Evolutionary conservation across 1,140 invertebrate genomes (phyloP), one percentile per base, ranked within the genome.

Genomic region (Cepaea nemoralis): DNA sequence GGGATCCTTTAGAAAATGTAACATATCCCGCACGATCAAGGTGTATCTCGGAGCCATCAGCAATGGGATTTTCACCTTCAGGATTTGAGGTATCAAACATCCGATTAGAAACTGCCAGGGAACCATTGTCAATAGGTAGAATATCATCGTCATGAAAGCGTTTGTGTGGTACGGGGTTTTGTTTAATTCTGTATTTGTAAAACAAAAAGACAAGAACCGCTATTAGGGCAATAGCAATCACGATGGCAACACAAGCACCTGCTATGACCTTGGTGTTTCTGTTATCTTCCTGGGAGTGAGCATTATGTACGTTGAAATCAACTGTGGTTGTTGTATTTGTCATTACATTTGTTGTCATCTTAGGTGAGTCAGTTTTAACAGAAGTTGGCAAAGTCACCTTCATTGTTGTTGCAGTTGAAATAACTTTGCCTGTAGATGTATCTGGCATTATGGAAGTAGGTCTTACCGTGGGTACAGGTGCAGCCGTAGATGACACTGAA

Each of bases 71-170:
- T 42, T 22, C n/a, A 12, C n/a, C 42, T 3, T 35, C 39, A 16
- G 37, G 45, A 48, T 69, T 63, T 35, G 59, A 33, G 31, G 70
- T 70, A 31, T 48, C 66, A 70, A 55, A 79, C 66, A 79, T 67
- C 5, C 35, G 2, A 48, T 79, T 79, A 27, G 59, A 48, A 31
- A 79, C 45, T 19, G 59, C 55, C 24, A 79, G 6, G 70, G 77
- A 79, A 1, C 59, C 66, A 48, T 79, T 66, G 19, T 67, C 6
- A 19, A 12, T 33, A 31, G 45, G 63, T 45, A 67, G 37, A 33
- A 70, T 31, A 16, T 24, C 12, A 27, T 79, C 77, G 31, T 79
- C 42, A 48, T 79, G 59, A 48, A 79, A 79, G 6, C 77, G 59
- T 45, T 79, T 42, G 48, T 79, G 77, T 31, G 35, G 59, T 22